These are phyloP conservation scores for Cremastinae sp. DNA, from an alignment of 2,888 invertebrate genomes.

Conservation along the genomic window DNA sequence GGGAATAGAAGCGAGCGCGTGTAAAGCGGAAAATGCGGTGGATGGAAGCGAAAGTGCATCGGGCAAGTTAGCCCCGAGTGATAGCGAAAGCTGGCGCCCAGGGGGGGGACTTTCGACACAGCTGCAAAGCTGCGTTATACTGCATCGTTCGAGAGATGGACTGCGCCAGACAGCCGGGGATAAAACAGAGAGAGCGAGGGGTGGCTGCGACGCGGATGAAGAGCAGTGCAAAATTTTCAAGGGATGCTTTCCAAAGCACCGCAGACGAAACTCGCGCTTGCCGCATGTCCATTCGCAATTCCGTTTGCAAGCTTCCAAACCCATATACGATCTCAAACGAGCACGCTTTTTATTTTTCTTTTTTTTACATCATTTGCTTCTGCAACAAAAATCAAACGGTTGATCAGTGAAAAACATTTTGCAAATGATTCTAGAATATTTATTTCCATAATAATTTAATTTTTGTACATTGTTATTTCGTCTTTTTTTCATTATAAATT, in stretches of 20 bases:
- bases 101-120: conserved; percentile 62
- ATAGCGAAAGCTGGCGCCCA: conserved; percentile 77
- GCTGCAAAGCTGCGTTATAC: conserved; percentile 76
- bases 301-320: too few species aligned
- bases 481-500: too few species aligned
- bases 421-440: too few species aligned
- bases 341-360: too few species aligned
- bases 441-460: too few species aligned
- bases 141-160: conserved; percentile 62
- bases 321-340: too few species aligned
- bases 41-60: conserved; percentile 71
- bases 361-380: too few species aligned
- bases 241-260: background rate
- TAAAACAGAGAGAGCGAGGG: conserved; percentile 7
- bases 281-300: too few species aligned
- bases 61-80: conserved; percentile 75
- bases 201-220: background rate
- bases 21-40: conserved; percentile 61
- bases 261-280: background rate
- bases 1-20: conserved; percentile 3
- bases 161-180: conserved; percentile 28
- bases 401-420: too few species aligned
- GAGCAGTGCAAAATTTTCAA: background rate
- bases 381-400: too few species aligned
- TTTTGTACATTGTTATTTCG: too few species aligned